Percentiles rank a stretch among this genome's conserved stretches.
phyloP scores from a whole-genome alignment of 2,888 invertebrate species.

The Spialia ferax region DNA sequence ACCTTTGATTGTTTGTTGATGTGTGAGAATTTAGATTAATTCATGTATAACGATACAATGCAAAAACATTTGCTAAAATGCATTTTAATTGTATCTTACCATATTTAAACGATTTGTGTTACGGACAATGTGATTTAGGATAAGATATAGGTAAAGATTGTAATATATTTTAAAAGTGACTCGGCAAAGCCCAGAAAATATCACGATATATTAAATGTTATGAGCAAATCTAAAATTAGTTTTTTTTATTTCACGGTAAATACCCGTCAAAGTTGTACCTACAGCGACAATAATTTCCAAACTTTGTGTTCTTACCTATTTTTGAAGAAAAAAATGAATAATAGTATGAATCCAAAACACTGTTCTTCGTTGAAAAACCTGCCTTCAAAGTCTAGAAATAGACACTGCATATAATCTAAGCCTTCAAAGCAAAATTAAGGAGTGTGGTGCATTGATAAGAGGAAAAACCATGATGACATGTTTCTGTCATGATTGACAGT shows the following conservation, averaged over 20 bases:
- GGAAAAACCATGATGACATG: too few relatives aligned
- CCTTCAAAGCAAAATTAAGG: too few relatives aligned
- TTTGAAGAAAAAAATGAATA: too few relatives aligned
- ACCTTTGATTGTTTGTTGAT: constrained; percentile 43
- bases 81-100: constrained; percentile 47
- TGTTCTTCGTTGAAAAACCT: too few relatives aligned
- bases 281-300: background rate
- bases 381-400: too few relatives aligned
- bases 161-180: constrained; percentile 41
- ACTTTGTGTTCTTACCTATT: too few relatives aligned
- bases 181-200: constrained; percentile 39
- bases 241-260: constrained; percentile 3
- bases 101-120: constrained; percentile 41
- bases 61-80: constrained; percentile 27
- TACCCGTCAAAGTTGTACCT: background rate
- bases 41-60: constrained; percentile 16
- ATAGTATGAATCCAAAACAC: too few relatives aligned
- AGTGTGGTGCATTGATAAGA: too few relatives aligned
- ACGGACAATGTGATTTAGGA: constrained; percentile 51
- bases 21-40: constrained; percentile 32
- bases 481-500: too few relatives aligned
- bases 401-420: too few relatives aligned
- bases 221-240: constrained; percentile 43
- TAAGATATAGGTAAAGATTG: constrained; percentile 46
- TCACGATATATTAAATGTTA: constrained; percentile 45